Conservation (phyloP, 2,888 invertebrate genomes). For the Aphidius colemani region DNA sequence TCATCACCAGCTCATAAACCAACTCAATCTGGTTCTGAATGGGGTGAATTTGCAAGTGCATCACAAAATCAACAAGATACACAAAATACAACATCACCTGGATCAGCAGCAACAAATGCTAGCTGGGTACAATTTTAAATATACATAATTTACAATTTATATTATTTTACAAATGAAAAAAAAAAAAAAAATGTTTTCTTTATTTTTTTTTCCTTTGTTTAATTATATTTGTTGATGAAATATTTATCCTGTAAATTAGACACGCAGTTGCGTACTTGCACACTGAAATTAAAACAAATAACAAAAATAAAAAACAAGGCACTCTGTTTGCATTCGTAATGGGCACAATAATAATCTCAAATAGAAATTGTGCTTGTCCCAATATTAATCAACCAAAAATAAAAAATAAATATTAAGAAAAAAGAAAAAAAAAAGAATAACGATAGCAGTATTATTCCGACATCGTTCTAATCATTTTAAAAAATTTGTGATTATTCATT, state of each 20-base stretch:
- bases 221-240: background rate
- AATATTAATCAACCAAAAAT: too few species aligned
- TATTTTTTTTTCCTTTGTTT: too few species aligned
- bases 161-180: background rate
- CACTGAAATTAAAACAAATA: background rate
- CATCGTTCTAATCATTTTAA: too few species aligned
- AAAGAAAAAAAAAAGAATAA: too few species aligned
- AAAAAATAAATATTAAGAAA: too few species aligned
- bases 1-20: conserved; percentile 78
- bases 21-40: conserved; percentile 66
- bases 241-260: background rate
- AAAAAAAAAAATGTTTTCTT: background rate
- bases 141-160: conserved; percentile 15
- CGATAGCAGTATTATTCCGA: too few species aligned
- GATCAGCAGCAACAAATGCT: conserved; percentile 46
- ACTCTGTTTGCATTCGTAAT: background rate
- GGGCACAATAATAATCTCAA: too few species aligned
- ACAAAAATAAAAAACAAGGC: conserved; percentile 9
- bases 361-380: too few species aligned
- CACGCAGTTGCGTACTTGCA: background rate
- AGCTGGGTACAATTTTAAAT: conserved; percentile 60
- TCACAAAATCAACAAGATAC: conserved; percentile 44
- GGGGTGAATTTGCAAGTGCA: conserved; percentile 76
- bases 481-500: too few species aligned
- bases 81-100: conserved; percentile 35